A percentile compares a stretch with the other conserved stretches of the same genome.
Evolutionary conservation across 2,113 vertebrate genomes (phyloP).

Genomic region (Phyllostomus discolor): DNA sequence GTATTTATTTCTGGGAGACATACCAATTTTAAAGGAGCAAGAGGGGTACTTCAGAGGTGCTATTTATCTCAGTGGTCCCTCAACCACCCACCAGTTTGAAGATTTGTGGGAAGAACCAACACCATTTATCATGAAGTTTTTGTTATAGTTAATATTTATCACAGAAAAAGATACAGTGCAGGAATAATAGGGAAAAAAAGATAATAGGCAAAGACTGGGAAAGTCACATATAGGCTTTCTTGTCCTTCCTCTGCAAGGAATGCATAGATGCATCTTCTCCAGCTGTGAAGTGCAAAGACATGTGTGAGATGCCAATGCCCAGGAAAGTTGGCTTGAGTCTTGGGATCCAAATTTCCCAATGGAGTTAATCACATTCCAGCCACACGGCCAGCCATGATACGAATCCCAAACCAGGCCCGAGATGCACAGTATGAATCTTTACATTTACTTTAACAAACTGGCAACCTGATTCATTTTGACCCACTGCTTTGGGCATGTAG

Average conservation of each 20-base stretch:
- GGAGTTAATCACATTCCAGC: background rate
- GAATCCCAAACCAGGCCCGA: background rate
- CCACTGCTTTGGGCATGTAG: background rate
- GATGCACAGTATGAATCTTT: background rate
- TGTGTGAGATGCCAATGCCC: background rate
- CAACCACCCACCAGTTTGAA: background rate
- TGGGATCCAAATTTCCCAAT: background rate
- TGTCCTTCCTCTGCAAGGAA: background rate
- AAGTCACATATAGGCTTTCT: background rate
- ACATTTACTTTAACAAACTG: background rate
- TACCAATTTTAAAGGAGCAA: background rate
- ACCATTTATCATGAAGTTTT: background rate
- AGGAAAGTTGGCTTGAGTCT: background rate
- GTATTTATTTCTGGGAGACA: background rate
- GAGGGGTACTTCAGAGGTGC: background rate
- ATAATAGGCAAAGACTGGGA: background rate
- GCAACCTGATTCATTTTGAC: background rate
- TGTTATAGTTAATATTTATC: background rate
- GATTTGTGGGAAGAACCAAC: background rate
- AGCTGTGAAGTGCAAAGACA: background rate
- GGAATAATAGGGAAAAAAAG: background rate
- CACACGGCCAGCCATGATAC: background rate
- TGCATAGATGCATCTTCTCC: background rate
- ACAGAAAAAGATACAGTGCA: background rate
- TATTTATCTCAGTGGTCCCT: background rate